phyloP scores from a whole-genome alignment of 2,888 invertebrate species.

The Entomobrya multifasciata region DNA sequence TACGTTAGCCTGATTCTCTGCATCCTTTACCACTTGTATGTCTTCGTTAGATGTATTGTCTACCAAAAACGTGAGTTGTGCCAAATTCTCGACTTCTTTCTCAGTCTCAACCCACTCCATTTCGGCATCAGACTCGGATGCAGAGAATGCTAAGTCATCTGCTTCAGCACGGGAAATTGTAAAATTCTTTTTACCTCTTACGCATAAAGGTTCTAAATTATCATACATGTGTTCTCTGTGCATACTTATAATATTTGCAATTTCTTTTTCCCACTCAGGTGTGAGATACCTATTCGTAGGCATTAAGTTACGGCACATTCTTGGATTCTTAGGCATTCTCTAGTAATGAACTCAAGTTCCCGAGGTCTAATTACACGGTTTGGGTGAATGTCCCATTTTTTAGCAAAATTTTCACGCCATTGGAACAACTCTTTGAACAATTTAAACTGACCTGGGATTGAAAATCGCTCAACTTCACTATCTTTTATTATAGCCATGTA shows the following conservation, averaged over 20 bases:
- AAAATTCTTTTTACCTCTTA: no score
- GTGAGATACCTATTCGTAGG: neutral
- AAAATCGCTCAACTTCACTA: neutral
- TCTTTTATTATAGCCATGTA: neutral
- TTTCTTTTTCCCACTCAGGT: neutral
- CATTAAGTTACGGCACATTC: neutral
- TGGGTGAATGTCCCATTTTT: constrained; percentile 3
- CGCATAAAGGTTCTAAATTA: neutral
- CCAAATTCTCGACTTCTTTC: no score
- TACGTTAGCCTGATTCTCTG: no score
- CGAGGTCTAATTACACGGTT: neutral
- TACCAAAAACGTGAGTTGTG: no score
- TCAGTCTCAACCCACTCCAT: no score
- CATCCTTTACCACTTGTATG: no score
- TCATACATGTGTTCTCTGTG: neutral
- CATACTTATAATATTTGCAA: neutral
- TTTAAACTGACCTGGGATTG: neutral
- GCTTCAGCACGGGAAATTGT: no score
- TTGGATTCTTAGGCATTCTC: neutral
- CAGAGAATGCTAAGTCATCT: neutral
- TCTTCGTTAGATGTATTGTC: no score
- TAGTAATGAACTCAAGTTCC: constrained; percentile 10
- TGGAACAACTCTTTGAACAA: constrained; percentile 16
- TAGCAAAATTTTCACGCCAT: constrained; percentile 31
- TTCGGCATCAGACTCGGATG: no score